A percentile compares a stretch with the other conserved stretches of the same genome.
phyloP scores from a whole-genome alignment of 2,113 vertebrate genomes.

The Dicerorhinus sumatrensis region DNA sequence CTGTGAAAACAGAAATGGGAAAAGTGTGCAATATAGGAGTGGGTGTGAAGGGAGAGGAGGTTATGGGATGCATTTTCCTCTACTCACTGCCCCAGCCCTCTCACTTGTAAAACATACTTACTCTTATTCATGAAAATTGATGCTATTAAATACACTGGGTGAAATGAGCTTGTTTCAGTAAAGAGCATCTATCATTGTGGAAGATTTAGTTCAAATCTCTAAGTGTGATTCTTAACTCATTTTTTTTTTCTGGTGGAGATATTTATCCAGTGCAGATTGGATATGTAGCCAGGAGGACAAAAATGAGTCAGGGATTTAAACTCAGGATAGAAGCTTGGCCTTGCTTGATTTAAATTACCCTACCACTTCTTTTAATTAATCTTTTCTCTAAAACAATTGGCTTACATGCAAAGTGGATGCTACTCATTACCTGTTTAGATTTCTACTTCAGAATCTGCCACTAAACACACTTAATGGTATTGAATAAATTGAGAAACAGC shows the following conservation, averaged over 20 bases:
- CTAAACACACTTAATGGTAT: not conserved
- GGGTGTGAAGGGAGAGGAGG: not conserved
- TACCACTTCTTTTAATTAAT: constrained; percentile 48
- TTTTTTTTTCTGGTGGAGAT: not conserved
- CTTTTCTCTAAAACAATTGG: constrained; percentile 44
- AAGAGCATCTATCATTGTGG: not conserved
- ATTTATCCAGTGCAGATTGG: not conserved
- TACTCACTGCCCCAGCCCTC: not conserved
- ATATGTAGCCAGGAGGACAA: not conserved
- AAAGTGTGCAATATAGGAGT: not conserved
- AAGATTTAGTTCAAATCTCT: constrained; percentile 16
- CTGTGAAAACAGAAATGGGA: not conserved
- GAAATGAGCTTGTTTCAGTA: not conserved
- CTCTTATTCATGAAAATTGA: not conserved
- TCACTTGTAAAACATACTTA: not conserved
- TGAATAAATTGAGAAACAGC: constrained; percentile 2
- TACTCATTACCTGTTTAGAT: not conserved
- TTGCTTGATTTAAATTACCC: constrained; percentile 30
- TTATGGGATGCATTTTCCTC: not conserved
- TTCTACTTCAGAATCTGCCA: not conserved
- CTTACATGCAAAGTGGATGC: not conserved
- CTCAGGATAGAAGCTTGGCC: not conserved
- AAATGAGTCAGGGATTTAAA: not conserved
- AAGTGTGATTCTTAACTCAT: not conserved
- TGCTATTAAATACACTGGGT: not conserved